Evolutionary conservation across 2,113 vertebrate species (phyloP).

Genomic region (Sinocyclocheilus rhinocerous): DNA sequence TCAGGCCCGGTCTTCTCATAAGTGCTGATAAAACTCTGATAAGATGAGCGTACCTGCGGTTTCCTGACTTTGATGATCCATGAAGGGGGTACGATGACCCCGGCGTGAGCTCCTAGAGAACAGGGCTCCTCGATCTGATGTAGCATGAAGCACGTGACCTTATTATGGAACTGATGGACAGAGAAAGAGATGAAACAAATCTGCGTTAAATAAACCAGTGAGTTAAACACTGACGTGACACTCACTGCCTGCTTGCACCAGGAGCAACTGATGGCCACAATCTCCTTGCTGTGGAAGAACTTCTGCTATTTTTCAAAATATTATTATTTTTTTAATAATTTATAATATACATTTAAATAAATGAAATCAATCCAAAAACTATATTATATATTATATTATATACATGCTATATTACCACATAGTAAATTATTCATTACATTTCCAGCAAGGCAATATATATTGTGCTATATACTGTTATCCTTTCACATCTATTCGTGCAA

Average conservation of each 20-base stretch:
- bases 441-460: not conserved
- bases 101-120: conserved; percentile 93
- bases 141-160: conserved; percentile 99
- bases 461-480: not conserved
- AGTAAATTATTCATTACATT: not conserved
- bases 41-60: conserved; percentile 83
- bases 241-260: conserved; percentile 99
- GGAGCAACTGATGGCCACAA: conserved; percentile 97
- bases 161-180: conserved; percentile 92
- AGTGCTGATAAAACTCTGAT: not conserved
- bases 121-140: conserved; percentile 98
- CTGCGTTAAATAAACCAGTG: not conserved
- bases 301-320: conserved; percentile 76
- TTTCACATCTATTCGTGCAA: not conserved
- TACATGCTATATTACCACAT: no score
- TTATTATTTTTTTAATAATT: not conserved
- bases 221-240: conserved; percentile 36
- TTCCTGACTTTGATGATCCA: conserved; percentile 99
- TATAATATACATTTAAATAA: not conserved
- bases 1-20: not conserved
- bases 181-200: conserved; percentile 40
- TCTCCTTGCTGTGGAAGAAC: conserved; percentile 99
- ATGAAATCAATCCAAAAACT: not conserved
- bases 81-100: conserved; percentile 94
- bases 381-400: no score